Conservation (phyloP, 2,797 vertebrate species). For the Notoglanidium macrostoma region DNA sequence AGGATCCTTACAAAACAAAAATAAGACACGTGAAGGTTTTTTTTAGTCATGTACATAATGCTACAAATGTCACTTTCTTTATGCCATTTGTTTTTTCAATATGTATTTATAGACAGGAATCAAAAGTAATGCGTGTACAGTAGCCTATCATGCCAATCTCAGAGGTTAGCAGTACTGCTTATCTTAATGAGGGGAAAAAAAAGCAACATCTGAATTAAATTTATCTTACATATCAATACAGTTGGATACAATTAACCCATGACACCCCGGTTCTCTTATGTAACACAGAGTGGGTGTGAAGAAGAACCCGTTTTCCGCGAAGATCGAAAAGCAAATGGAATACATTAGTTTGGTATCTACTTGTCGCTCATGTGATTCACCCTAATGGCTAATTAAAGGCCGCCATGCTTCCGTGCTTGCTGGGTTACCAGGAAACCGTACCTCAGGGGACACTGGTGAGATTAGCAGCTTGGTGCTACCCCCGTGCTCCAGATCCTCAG, state of each 20-base stretch:
- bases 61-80: not conserved
- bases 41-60: not conserved
- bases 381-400: constrained; percentile 62
- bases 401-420: constrained; percentile 51
- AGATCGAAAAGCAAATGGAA: constrained; percentile 30
- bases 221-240: constrained; percentile 1
- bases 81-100: not conserved
- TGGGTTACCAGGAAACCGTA: constrained; percentile 62
- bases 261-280: not conserved
- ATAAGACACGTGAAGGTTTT: not conserved
- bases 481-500: constrained; percentile 38
- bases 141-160: not conserved
- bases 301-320: not conserved
- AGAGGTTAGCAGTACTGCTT: not conserved
- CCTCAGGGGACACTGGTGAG: constrained; percentile 48
- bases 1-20: not conserved
- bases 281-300: not conserved
- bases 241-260: constrained; percentile 10
- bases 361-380: constrained; percentile 52
- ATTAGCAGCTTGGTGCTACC: constrained; percentile 52
- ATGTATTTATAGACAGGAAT: not conserved
- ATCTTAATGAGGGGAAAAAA: not conserved
- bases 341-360: constrained; percentile 32
- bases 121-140: not conserved
- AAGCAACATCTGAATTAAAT: not conserved